phyloP scores from a whole-genome alignment of 2,797 vertebrate species.

The Meriones psammophilus region DNA sequence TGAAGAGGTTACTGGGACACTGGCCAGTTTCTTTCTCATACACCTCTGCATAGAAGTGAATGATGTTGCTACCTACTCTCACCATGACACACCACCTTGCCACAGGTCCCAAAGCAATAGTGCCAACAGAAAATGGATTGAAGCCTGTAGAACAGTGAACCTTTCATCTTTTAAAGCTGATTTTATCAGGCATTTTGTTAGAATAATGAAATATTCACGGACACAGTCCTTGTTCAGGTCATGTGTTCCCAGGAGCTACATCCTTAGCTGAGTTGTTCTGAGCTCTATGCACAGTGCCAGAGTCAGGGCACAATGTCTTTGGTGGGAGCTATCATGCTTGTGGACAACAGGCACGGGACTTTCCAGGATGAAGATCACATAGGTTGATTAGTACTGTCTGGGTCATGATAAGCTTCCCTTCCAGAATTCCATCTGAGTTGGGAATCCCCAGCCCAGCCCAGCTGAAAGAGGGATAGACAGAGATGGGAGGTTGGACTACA shows the following conservation, averaged over 20 bases:
- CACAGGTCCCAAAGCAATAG: neutral
- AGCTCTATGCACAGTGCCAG: neutral
- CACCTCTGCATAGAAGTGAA: neutral
- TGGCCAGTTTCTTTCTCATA: neutral
- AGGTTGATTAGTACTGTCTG: neutral
- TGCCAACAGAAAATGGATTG: neutral
- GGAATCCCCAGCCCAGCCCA: neutral
- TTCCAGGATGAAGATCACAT: neutral
- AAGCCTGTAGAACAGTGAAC: neutral
- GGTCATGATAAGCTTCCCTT: neutral
- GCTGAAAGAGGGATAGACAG: neutral
- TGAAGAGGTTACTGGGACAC: neutral
- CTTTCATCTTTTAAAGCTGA: neutral
- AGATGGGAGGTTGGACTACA: too few species aligned
- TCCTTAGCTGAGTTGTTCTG: neutral
- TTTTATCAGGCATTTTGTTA: neutral
- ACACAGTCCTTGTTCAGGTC: neutral
- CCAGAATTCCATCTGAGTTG: neutral
- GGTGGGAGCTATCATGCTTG: neutral
- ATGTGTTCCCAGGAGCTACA: neutral
- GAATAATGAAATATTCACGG: neutral
- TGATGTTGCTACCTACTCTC: neutral
- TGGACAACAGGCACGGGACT: too few species aligned
- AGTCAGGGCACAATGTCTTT: neutral
- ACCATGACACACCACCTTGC: neutral